These are phyloP conservation scores for Formicarius rufipectus DNA, from an alignment of 2,113 vertebrate genomes.

Conservation along the genomic window DNA sequence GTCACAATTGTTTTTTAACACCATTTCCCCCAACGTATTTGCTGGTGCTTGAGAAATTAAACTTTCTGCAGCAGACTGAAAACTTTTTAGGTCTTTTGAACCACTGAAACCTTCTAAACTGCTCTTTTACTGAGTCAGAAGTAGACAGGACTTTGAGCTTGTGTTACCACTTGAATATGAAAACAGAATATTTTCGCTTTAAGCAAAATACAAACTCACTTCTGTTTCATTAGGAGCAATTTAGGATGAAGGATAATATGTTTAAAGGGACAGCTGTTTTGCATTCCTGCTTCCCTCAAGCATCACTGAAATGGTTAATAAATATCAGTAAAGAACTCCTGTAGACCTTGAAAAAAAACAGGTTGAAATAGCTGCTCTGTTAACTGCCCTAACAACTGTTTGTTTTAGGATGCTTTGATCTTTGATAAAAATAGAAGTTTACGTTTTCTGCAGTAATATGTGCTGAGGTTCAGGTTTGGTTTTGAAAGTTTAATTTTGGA, in stretches of 20 bases:
- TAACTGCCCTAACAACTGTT: neutral
- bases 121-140: neutral
- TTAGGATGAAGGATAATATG: neutral
- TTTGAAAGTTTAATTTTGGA: constrained; percentile 44
- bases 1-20: neutral
- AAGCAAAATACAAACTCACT: neutral
- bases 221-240: neutral
- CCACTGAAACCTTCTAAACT: neutral
- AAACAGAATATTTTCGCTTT: neutral
- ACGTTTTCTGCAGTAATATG: constrained; percentile 2
- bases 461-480: constrained; percentile 1
- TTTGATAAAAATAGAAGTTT: neutral
- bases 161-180: neutral
- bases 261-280: neutral
- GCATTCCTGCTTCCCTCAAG: neutral
- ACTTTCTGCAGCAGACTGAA: neutral
- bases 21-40: neutral
- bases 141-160: neutral
- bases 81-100: neutral
- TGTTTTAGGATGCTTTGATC: constrained; percentile 3
- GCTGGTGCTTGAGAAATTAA: neutral
- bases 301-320: neutral
- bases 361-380: neutral
- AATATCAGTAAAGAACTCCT: neutral
- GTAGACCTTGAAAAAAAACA: neutral